Conservation (phyloP, 35 echinoderm and acorn worm species). For the Strongylocentrotus purpuratus region DNA sequence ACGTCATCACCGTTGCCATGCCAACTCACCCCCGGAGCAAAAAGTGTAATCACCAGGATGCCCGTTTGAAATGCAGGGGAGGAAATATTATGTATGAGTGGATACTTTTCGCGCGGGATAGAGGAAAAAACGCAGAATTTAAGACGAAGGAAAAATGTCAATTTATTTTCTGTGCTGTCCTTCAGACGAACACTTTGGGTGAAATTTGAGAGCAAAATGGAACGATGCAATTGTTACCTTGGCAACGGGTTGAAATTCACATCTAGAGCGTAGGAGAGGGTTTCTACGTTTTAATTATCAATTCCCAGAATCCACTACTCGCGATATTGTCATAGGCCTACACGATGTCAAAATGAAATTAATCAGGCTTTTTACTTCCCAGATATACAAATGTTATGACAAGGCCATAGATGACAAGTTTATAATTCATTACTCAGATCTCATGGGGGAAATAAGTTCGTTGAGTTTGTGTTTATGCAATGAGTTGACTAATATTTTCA, state of each 20-base stretch:
- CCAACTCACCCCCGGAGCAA: slow-evolving; percentile 7
- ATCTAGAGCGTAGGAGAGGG: background rate
- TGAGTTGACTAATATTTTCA: no score
- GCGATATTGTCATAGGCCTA: no score
- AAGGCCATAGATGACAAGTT: no score
- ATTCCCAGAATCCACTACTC: background rate
- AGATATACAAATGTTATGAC: no score
- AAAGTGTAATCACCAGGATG: slow-evolving; percentile 24
- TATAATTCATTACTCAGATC: no score
- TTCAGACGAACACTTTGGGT: background rate
- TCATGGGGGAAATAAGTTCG: no score
- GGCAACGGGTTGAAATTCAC: background rate
- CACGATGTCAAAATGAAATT: background rate
- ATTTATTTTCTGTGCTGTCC: slow-evolving; percentile 17
- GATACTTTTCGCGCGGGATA: slow-evolving; percentile 6
- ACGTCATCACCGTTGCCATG: slow-evolving; percentile 21
- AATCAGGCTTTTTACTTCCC: no score
- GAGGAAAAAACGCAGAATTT: background rate
- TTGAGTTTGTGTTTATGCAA: no score
- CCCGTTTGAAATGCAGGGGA: slow-evolving; percentile 20
- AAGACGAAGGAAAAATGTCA: background rate
- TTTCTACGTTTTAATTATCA: background rate
- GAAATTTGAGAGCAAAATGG: slow-evolving; percentile 2
- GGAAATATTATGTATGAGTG: slow-evolving; percentile 44
- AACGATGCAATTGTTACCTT: background rate